Percentiles rank a stretch among this genome's conserved stretches.
phyloP scores from a whole-genome alignment of 2,113 vertebrate genomes.

The Glareola pratincola region DNA sequence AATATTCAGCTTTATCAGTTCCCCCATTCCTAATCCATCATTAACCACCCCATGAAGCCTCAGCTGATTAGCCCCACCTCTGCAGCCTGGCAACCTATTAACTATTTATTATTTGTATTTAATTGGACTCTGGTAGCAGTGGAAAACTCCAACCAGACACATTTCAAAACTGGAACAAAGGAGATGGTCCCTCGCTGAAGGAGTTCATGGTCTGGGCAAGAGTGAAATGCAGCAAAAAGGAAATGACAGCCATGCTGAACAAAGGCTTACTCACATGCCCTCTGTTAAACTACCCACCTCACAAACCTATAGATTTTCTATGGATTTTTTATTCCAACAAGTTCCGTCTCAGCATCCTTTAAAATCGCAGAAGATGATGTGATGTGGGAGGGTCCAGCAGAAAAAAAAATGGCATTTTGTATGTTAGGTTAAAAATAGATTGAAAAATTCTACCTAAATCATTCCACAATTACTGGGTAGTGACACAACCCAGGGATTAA shows the following conservation, averaged over 20 bases:
- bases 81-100: conserved; percentile 37
- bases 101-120: conserved; percentile 57
- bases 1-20: conserved; percentile 58
- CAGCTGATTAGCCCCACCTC: conserved; percentile 49
- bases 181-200: not conserved
- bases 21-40: conserved; percentile 48
- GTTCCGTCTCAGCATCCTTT: not conserved
- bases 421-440: not conserved
- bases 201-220: not conserved
- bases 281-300: not conserved
- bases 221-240: conserved; percentile 13
- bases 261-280: not conserved
- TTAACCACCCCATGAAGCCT: conserved; percentile 42
- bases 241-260: conserved; percentile 13
- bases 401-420: not conserved
- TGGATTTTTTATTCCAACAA: not conserved
- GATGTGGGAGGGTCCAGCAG: not conserved
- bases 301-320: not conserved
- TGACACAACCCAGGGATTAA: not conserved
- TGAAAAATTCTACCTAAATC: not conserved
- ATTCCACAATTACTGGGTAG: not conserved
- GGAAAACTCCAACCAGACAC: conserved; percentile 13
- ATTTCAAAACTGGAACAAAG: conserved; percentile 35
- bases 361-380: not conserved
- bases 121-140: not conserved